These are phyloP conservation scores for Hydractinia symbiolongicarpus DNA, from an alignment of 30 jellyfish, hydroid and myxozoan genomes.

Conservation along the genomic window DNA sequence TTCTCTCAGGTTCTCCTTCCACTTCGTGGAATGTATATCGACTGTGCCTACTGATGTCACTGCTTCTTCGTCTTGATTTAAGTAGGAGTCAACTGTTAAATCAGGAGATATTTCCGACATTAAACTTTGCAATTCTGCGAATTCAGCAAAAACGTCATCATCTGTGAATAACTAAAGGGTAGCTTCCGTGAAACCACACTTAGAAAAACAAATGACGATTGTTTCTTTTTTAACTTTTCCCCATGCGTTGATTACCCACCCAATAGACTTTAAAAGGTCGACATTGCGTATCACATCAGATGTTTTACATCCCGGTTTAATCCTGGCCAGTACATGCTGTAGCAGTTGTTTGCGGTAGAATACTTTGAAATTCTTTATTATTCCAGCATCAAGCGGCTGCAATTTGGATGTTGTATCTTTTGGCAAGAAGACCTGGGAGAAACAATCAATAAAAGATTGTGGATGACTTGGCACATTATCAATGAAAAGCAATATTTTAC, in stretches of 20 bases:
- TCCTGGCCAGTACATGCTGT: background rate
- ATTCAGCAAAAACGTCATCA: background rate
- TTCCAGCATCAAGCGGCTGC: conserved; percentile 14
- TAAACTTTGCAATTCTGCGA: conserved; percentile 2
- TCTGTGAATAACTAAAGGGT: too few species aligned
- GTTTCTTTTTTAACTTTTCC: conserved; percentile 15
- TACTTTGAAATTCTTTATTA: conserved; percentile 5
- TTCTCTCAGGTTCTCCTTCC: background rate
- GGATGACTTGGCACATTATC: conserved; percentile 28
- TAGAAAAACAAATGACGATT: background rate
- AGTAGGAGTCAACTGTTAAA: too few species aligned
- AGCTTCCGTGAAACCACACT: conserved; percentile 6
- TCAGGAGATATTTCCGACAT: background rate
- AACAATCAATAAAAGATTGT: background rate
- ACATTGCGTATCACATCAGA: background rate
- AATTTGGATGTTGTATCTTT: background rate
- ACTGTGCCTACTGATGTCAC: too few species aligned
- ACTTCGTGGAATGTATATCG: background rate
- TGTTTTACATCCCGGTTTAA: background rate
- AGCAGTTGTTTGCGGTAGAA: background rate
- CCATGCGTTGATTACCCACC: conserved; percentile 4
- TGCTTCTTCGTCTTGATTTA: too few species aligned
- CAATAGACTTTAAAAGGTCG: too few species aligned
- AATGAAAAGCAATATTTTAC: conserved; percentile 29
- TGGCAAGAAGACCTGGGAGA: background rate